Evolutionary conservation across 2,113 vertebrate genomes (phyloP), one percentile per base, ranked within the genome.

Genomic region (Aix galericulata): DNA sequence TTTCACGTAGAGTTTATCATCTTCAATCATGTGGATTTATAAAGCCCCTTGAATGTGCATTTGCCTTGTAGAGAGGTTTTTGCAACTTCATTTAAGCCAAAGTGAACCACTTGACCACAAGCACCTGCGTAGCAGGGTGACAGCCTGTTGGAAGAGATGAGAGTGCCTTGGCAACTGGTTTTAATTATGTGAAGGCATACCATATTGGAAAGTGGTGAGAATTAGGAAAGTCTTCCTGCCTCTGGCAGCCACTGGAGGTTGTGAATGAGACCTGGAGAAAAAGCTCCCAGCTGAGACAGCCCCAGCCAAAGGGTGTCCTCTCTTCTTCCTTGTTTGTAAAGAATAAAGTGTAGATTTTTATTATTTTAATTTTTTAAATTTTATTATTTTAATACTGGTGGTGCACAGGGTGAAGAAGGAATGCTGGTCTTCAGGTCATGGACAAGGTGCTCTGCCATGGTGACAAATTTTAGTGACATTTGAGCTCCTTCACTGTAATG

Each of bases 221-320:
- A 56, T 68, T 66, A n/a, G 29, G 56, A 72, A 73, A 55, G 42
- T 31, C 40, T 56, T 42, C 40, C 29, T 42, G 42, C 18, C 14
- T 10, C 4, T 2, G 2, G 2, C 34, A 1, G 4, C 38, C 2
- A 1, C 22, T 17, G 31, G 40, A 3, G 1, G 42, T 69, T 2
- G 0, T 0, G 0, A 42, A 6, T 66, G 46, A 34, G 55, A 34
- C 8, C 3, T 3, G 1, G 5, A 22, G 42, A 34, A 63, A 23
- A 75, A 80, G 23, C 23, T 80, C 21, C n/a, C 7, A 2, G 31
- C 36, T 53, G 59, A 0, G 4, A 29, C 8, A 56, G 4, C 31
- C 46, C 36, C 22, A 1, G 20, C 21, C 27, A 59, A 56, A 52
- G 40, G 9, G 31, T 22, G 11, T 44, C 40, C 53, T 80, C 31